These are phyloP conservation scores for Drosophila tani DNA, from an alignment of 1,140 invertebrate genomes.

Conservation along the genomic window DNA sequence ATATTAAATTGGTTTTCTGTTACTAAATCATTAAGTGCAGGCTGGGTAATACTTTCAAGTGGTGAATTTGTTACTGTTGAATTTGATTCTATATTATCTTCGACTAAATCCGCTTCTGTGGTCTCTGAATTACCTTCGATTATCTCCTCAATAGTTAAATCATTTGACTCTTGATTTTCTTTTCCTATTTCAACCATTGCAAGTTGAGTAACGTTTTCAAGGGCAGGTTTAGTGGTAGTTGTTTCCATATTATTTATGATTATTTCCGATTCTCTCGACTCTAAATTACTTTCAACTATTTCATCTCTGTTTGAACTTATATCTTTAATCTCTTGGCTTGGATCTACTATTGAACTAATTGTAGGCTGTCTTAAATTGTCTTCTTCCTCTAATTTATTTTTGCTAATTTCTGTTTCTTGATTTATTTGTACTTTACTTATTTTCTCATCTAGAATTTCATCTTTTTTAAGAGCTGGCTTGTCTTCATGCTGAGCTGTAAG, in stretches of 20 bases:
- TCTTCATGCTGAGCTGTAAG: not conserved
- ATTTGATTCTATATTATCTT: not conserved
- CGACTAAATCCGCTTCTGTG: not conserved
- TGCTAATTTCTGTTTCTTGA: not conserved
- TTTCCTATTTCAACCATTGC: not conserved
- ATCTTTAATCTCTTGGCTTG: no score
- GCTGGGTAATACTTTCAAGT: conserved; percentile 4
- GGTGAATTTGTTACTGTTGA: not conserved
- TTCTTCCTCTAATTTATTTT: no score
- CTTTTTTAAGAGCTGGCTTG: not conserved
- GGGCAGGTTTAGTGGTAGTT: not conserved
- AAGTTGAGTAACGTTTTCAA: not conserved
- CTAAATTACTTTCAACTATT: not conserved
- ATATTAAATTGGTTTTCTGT: not conserved
- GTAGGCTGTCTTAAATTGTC: not conserved
- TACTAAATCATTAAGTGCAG: no score
- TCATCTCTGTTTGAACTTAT: not conserved
- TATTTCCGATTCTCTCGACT: not conserved
- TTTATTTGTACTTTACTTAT: not conserved
- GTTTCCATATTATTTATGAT: not conserved
- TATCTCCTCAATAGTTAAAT: not conserved
- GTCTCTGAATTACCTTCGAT: not conserved
- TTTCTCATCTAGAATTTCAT: not conserved
- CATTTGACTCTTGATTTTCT: not conserved
- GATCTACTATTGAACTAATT: no score